A percentile compares a stretch with the other conserved stretches of the same genome.
phyloP scores from a whole-genome alignment of 53 echinoderm and acorn worm genomes.

The Glandiceps talaboti region DNA sequence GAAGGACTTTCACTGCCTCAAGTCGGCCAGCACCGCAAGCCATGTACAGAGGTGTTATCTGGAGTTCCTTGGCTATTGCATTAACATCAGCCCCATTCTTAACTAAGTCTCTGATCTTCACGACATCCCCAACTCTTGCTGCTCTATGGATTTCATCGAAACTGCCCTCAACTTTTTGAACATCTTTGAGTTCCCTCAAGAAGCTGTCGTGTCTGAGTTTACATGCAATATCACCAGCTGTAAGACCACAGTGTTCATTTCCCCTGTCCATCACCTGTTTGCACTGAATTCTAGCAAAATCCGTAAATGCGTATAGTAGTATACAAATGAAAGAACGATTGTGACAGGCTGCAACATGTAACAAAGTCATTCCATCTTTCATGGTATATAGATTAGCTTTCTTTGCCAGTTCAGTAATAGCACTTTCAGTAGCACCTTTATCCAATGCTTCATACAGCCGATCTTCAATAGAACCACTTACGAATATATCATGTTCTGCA shows the following conservation, averaged over 20 bases:
- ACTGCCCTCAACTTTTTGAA: not conserved
- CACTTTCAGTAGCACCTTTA: not conserved
- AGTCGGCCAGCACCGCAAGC: not conserved
- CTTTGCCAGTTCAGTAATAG: not conserved
- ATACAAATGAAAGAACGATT: not conserved
- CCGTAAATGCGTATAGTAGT: not conserved
- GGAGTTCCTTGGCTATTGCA: not conserved
- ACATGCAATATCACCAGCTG: not conserved
- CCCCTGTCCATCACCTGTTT: not conserved
- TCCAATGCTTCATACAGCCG: not conserved
- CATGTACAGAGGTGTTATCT: not conserved
- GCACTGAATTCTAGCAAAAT: not conserved
- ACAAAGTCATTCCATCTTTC: not conserved
- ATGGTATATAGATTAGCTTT: not conserved
- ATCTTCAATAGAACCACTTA: not conserved
- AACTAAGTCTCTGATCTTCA: not conserved
- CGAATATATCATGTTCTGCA: not conserved
- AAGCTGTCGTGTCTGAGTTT: not conserved
- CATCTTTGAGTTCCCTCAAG: not conserved
- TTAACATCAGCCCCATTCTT: not conserved
- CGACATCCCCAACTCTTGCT: not conserved
- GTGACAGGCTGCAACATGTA: not conserved
- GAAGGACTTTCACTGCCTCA: not conserved
- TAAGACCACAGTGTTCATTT: not conserved
- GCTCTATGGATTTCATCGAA: not conserved